Conservation (phyloP, 2,888 invertebrate genomes). For the Lobophora halterata region DNA sequence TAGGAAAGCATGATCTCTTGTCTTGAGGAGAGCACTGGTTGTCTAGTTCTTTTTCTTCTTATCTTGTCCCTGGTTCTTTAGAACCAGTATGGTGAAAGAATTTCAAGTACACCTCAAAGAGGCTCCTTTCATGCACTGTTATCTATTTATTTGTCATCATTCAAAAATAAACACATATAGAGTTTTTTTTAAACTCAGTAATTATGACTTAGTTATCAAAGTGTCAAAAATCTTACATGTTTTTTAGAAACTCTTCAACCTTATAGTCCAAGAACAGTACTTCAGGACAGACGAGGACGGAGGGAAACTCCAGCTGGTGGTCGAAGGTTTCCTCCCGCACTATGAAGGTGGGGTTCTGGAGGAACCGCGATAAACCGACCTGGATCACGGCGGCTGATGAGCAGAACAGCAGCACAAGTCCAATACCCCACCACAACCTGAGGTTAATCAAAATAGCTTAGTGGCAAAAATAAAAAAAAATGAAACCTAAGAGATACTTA, state of each 20-base stretch:
- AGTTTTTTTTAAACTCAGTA: too few relatives aligned
- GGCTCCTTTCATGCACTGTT: too few relatives aligned
- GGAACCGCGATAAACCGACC: constrained; percentile 41
- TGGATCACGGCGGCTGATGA: constrained; percentile 37
- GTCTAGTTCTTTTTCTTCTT: too few relatives aligned
- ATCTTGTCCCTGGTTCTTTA: too few relatives aligned
- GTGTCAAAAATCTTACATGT: constrained; percentile 41
- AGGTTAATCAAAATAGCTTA: constrained; percentile 14
- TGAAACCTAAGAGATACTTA: too few relatives aligned
- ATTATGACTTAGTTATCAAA: too few relatives aligned
- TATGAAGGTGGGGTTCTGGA: constrained; percentile 50
- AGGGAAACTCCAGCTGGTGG: constrained; percentile 40
- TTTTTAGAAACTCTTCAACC: constrained; percentile 42
- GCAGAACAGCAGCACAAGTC: constrained; percentile 40
- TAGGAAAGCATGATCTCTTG: too few relatives aligned
- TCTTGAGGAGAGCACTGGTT: too few relatives aligned
- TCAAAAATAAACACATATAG: too few relatives aligned
- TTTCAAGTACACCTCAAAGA: too few relatives aligned
- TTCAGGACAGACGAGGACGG: constrained; percentile 56
- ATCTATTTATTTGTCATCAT: too few relatives aligned
- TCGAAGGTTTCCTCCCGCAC: constrained; percentile 30
- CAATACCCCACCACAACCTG: constrained; percentile 47
- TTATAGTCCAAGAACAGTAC: constrained; percentile 41
- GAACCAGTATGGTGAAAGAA: too few relatives aligned
- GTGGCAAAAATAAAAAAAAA: not conserved